Conservation (phyloP, 2,113 vertebrate species). For the Kryptolebias marmoratus region DNA sequence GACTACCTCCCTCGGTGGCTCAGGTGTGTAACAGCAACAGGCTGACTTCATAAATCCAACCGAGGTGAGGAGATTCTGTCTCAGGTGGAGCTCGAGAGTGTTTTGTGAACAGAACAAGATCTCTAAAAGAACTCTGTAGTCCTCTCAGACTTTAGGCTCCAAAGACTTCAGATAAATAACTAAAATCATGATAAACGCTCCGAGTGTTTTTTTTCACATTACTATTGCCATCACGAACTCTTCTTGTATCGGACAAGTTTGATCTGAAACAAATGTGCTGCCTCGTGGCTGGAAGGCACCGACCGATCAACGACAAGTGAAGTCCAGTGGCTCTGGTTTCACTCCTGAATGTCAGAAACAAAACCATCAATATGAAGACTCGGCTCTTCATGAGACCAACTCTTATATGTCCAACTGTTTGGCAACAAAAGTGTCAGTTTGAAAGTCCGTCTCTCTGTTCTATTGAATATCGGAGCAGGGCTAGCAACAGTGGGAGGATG, state of each 20-base stretch:
- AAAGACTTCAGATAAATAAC: constrained; percentile 71
- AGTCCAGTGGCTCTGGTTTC: constrained; percentile 34
- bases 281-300: constrained; percentile 60
- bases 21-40: no score
- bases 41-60: no score
- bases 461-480: constrained; percentile 28
- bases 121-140: constrained; percentile 16
- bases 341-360: constrained; percentile 77
- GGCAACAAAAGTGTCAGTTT: constrained; percentile 37
- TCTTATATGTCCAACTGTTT: constrained; percentile 14
- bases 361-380: constrained; percentile 13
- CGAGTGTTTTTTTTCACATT: constrained; percentile 66
- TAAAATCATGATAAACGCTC: constrained; percentile 57
- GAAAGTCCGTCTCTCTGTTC: constrained; percentile 21
- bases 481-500: neutral
- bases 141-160: constrained; percentile 25
- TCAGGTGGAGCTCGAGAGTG: constrained; percentile 1
- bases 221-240: constrained; percentile 29
- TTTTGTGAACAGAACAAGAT: constrained; percentile 17
- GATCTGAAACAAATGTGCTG: constrained; percentile 34
- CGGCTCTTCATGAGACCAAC: constrained; percentile 34
- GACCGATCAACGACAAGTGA: constrained; percentile 10
- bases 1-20: no score
- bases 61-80: no score
- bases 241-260: constrained; percentile 39